phyloP scores from a whole-genome alignment of 2,797 vertebrate species.

The Tiaroga cobitis region DNA sequence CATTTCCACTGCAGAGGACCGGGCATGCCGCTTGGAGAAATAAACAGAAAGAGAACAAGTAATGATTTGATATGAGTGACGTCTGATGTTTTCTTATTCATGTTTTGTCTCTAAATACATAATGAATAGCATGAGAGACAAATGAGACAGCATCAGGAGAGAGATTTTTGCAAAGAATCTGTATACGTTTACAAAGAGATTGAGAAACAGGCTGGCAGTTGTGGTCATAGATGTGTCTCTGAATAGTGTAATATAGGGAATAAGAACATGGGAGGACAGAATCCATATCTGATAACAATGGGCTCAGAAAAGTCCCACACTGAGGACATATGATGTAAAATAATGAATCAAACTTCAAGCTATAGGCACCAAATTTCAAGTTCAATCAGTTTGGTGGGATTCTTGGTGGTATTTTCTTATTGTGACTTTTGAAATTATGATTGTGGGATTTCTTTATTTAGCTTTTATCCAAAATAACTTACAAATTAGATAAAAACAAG shows the following conservation, averaged over 20 bases:
- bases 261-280: neutral
- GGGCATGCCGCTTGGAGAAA: conserved; percentile 88
- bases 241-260: neutral
- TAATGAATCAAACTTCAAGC: neutral
- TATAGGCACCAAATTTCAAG: neutral
- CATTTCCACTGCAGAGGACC: conserved; percentile 96
- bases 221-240: neutral
- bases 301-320: neutral
- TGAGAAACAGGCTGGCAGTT: neutral
- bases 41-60: neutral
- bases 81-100: neutral
- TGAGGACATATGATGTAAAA: neutral
- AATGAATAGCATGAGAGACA: neutral
- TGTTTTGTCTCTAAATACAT: neutral
- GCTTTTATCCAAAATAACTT: neutral
- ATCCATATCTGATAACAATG: neutral
- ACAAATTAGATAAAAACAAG: too few species aligned
- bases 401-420: neutral
- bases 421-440: neutral
- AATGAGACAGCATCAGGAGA: neutral
- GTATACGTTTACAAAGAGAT: neutral
- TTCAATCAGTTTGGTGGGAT: neutral
- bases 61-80: neutral
- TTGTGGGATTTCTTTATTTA: neutral
- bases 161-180: neutral